Conservation (phyloP, 2,797 vertebrate species). For the Bovichtus variegatus region DNA sequence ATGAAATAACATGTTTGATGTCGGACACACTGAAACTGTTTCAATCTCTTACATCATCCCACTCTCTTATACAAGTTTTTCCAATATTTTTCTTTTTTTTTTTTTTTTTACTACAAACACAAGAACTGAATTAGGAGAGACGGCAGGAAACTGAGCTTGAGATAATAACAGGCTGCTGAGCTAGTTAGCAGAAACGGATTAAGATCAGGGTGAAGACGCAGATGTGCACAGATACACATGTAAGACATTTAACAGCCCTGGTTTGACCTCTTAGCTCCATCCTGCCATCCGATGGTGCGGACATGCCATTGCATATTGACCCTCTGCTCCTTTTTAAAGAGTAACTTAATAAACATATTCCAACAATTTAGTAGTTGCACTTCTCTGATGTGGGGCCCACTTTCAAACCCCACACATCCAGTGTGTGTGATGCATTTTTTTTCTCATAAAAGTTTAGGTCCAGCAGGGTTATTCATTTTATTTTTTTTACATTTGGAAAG, state of each 20-base stretch:
- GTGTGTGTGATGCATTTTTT: neutral
- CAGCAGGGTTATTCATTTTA: neutral
- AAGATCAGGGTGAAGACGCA: neutral
- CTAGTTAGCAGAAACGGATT: neutral
- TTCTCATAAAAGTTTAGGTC: neutral
- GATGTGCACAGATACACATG: neutral
- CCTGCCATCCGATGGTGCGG: slow-evolving; percentile 37
- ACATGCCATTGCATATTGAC: neutral
- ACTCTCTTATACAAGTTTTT: neutral
- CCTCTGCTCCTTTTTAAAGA: neutral
- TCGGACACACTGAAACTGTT: slow-evolving; percentile 28
- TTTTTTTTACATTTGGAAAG: neutral
- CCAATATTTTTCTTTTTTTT: too few species aligned
- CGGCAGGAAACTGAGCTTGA: neutral
- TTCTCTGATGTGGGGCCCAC: neutral
- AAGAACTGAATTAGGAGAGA: neutral
- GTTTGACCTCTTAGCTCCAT: slow-evolving; percentile 18
- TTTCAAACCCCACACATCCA: neutral
- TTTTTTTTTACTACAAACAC: slow-evolving; percentile 31
- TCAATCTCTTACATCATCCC: slow-evolving; percentile 54
- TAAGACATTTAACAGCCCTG: neutral
- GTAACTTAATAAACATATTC: neutral
- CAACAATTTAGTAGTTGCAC: neutral
- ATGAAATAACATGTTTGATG: slow-evolving; percentile 24
- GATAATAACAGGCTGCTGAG: neutral